Evolutionary conservation across 2,113 vertebrate genomes (phyloP).

Genomic region (Cercopithecus mona): DNA sequence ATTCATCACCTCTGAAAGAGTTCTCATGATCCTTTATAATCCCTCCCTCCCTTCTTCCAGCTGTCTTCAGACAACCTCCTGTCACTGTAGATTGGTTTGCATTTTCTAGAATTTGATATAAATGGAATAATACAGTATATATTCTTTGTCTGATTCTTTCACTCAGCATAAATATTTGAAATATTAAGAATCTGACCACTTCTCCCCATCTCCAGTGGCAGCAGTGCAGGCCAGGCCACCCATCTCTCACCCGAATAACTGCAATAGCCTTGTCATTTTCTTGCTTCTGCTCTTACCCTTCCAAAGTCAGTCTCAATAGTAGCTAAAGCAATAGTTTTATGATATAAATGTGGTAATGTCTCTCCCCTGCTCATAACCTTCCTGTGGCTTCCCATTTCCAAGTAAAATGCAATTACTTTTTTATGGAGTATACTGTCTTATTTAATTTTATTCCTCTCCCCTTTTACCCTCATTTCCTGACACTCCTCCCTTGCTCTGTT

Average conservation of each 20-base stretch:
- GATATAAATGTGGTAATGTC: not conserved
- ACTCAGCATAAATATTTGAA: not conserved
- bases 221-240: not conserved
- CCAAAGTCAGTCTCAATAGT: not conserved
- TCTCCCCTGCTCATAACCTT: not conserved
- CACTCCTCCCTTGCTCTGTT: not conserved
- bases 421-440: not conserved
- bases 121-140: not conserved
- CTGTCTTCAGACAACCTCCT: not conserved
- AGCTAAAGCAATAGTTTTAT: not conserved
- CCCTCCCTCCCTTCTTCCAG: not conserved
- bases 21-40: not conserved
- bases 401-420: not conserved
- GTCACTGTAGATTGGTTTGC: not conserved
- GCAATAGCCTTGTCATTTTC: not conserved
- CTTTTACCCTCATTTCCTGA: not conserved
- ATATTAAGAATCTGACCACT: not conserved
- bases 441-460: not conserved
- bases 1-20: too few relatives aligned
- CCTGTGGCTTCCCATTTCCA: not conserved
- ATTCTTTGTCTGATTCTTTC: not conserved
- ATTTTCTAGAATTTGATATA: not conserved
- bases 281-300: not conserved
- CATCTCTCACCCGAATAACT: not conserved
- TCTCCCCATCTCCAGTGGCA: not conserved